Evolutionary conservation across 2,888 invertebrate species (phyloP), one percentile per base, ranked within the genome.

Genomic region (Drosophila parthenogenetica): DNA sequence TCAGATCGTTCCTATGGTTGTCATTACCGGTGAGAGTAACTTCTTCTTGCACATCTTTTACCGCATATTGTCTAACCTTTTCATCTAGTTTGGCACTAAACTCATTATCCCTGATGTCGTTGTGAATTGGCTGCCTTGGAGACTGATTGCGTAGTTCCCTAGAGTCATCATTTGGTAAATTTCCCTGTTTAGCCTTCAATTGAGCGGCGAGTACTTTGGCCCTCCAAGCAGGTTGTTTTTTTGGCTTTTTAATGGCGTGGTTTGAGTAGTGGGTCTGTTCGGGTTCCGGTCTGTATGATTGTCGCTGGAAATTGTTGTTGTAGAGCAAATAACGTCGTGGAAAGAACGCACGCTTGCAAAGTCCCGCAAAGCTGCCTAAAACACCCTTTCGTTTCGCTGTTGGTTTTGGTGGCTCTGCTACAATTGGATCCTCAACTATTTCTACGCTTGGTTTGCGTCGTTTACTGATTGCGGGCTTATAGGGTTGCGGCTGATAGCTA

Each of bases 251-350:
- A 10, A 25, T 46, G 1, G 16, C 10, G 10, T 29, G 29, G 2
- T 10, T 25, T 1, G 29, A 16, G 29, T 11, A 5, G 11, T 5
- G 11, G 11, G 11, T 14, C 0, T 35, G 13, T 3, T 49, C 46
- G 2, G 14, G 5, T 10, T 48, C 14, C 11, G n/a, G 29, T 1
- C 22, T 14, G 5, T 32, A 11, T 1, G 49, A 5, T 16, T 29
- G 49, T 5, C 22, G 25, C 10, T 43, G 35, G 14, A 66, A 43
- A 7, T 22, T 22, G 17, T 77, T 48, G 19, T 77, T 74, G 54
- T 88, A 82, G 2, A 83, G 69, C 37, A 83, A 22, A 39, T 82
- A 64, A 0, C 77, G 82, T 1, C 85, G 73, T 0, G 81, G 70
- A 0, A 45, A 25, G 0, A 65, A 10, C 1, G 46, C 67, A 0